Evolutionary conservation across 2,113 vertebrate genomes (phyloP).

Genomic region (Plestiodon gilberti): DNA sequence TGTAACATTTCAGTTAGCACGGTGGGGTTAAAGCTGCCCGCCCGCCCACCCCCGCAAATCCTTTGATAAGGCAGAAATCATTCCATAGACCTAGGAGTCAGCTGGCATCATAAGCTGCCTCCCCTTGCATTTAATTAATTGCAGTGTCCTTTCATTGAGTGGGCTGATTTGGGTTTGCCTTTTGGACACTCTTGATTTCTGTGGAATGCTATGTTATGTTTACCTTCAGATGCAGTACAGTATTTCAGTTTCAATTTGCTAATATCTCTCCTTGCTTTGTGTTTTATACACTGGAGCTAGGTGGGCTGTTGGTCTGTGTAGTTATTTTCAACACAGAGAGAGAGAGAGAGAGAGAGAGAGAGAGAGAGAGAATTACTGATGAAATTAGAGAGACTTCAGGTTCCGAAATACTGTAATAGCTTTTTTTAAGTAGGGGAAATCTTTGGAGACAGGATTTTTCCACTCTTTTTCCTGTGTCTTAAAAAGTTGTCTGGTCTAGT

Average conservation of each 20-base stretch:
- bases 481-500: neutral
- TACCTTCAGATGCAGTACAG: neutral
- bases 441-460: fast-evolving
- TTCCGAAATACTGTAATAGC: neutral
- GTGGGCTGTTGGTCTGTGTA: neutral
- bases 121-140: neutral
- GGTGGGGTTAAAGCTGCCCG: neutral
- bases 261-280: conserved; percentile 14
- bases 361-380: too few relatives aligned
- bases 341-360: too few relatives aligned
- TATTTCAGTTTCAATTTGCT: neutral
- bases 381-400: neutral
- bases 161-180: conserved; percentile 30
- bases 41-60: neutral
- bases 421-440: conserved; percentile 1
- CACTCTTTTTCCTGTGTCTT: neutral
- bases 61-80: neutral
- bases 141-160: neutral
- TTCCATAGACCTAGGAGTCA: neutral
- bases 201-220: conserved; percentile 1
- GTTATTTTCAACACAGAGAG: neutral
- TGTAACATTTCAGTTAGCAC: neutral
- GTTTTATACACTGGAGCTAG: neutral
- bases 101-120: fast-evolving
- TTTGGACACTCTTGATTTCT: neutral